Percentiles rank a stretch among this genome's conserved stretches.
phyloP scores from a whole-genome alignment of 1,140 invertebrate species.

The Saccostrea echinata region DNA sequence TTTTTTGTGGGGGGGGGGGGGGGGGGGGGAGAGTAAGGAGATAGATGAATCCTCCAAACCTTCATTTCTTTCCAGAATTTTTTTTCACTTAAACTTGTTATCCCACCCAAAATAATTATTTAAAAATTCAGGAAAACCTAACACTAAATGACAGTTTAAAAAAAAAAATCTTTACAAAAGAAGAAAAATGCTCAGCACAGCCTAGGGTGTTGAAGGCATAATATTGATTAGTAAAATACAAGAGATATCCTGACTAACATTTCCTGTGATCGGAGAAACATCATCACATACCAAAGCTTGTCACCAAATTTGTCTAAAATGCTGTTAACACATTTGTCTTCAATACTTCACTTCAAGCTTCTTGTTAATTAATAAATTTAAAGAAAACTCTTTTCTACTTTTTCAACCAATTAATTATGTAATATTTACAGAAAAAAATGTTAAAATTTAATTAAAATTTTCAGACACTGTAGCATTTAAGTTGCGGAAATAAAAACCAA shows the following conservation, averaged over 20 bases:
- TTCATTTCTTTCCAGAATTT: not conserved
- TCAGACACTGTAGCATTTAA: not conserved
- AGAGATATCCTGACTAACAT: constrained; percentile 11
- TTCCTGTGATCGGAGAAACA: constrained; percentile 14
- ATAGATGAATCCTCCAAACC: no score
- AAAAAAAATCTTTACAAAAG: not conserved
- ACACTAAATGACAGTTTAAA: no score
- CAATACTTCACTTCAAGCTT: not conserved
- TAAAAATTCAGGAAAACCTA: not conserved
- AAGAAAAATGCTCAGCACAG: not conserved
- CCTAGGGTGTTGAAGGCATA: not conserved
- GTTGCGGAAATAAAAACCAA: not conserved
- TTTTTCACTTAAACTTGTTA: not conserved
- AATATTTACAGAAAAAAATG: no score
- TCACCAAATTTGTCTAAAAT: not conserved
- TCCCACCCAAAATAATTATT: not conserved
- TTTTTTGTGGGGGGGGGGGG: no score
- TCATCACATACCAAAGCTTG: not conserved
- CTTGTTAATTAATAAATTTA: not conserved
- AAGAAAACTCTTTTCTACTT: not conserved
- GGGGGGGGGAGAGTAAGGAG: no score
- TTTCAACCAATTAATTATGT: not conserved
- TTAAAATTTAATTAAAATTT: no score
- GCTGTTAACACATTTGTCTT: not conserved
- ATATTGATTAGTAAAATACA: constrained; percentile 20